These are phyloP conservation scores for Dinothrombium tinctorium DNA, from an alignment of 1,140 invertebrate species.

Conservation along the genomic window DNA sequence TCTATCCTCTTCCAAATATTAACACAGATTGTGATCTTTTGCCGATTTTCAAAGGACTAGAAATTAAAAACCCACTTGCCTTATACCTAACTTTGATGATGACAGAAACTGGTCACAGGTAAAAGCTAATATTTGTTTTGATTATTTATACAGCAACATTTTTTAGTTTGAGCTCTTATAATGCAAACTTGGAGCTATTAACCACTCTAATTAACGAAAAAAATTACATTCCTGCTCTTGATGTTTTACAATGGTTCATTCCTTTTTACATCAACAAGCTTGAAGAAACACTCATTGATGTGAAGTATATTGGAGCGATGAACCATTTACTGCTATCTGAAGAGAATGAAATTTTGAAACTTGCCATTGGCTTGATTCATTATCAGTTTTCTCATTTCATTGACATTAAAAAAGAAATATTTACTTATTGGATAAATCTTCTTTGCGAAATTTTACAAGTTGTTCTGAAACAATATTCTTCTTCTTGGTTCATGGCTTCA, in stretches of 20 bases:
- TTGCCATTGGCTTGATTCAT: neutral
- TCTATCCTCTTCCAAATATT: constrained; percentile 4
- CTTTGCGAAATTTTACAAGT: constrained; percentile 5
- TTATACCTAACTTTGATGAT: constrained; percentile 9
- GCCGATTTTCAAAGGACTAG: constrained; percentile 2
- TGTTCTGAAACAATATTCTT: neutral
- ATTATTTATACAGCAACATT: no score
- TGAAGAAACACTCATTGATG: neutral
- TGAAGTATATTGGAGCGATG: constrained; percentile 1
- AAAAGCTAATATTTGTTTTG: neutral
- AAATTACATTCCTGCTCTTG: constrained; percentile 2
- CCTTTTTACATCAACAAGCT: constrained; percentile 4
- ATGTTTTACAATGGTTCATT: constrained; percentile 5
- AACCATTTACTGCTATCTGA: constrained; percentile 1
- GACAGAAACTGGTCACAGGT: constrained; percentile 7
- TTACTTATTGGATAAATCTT: constrained; percentile 8
- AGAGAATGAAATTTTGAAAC: neutral
- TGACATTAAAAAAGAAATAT: neutral
- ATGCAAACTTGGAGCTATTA: neutral
- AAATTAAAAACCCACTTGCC: constrained; percentile 5
- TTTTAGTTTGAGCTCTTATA: neutral
- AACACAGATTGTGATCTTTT: constrained; percentile 5
- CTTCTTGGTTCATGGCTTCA: constrained; percentile 9
- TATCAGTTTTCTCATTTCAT: no score
- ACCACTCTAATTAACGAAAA: neutral